Conservation (phyloP, 2,888 invertebrate genomes). For the Nectonema munidae region DNA sequence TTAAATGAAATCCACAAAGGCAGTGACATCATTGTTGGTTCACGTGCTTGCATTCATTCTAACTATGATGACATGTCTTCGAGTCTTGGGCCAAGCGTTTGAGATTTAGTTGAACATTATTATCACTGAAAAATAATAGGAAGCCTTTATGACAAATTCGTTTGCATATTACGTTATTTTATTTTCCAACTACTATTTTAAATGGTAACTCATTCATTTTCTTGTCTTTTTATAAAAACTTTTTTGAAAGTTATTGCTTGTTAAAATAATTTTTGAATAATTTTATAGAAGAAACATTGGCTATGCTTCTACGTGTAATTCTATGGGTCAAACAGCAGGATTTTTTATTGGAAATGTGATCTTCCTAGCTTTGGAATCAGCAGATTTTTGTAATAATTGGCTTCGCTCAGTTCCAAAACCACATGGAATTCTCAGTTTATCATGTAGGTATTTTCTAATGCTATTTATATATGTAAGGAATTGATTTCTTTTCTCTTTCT, state of each 20-base stretch:
- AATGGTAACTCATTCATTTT: too few relatives aligned
- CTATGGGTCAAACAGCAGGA: slow-evolving; percentile 86
- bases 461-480: slow-evolving; percentile 6
- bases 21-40: too few relatives aligned
- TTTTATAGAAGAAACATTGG: slow-evolving; percentile 54
- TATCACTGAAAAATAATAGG: too few relatives aligned
- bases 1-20: too few relatives aligned
- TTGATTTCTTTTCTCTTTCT: background rate
- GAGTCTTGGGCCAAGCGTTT: too few relatives aligned
- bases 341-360: slow-evolving; percentile 80
- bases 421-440: slow-evolving; percentile 32
- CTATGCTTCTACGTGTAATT: slow-evolving; percentile 91
- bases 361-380: slow-evolving; percentile 73
- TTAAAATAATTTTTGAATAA: background rate
- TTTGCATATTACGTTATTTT: too few relatives aligned
- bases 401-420: slow-evolving; percentile 37
- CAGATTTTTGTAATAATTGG: slow-evolving; percentile 74
- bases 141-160: too few relatives aligned
- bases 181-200: too few relatives aligned
- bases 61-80: too few relatives aligned
- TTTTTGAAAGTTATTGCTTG: background rate
- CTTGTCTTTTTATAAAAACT: too few relatives aligned
- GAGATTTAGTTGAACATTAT: too few relatives aligned
- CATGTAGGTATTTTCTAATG: slow-evolving; percentile 21
- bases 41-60: too few relatives aligned